A percentile compares a stretch with the other conserved stretches of the same genome.
These are phyloP conservation scores for Leucophenga maculata DNA, from an alignment of 2,888 invertebrate species.

Conservation along the genomic window DNA sequence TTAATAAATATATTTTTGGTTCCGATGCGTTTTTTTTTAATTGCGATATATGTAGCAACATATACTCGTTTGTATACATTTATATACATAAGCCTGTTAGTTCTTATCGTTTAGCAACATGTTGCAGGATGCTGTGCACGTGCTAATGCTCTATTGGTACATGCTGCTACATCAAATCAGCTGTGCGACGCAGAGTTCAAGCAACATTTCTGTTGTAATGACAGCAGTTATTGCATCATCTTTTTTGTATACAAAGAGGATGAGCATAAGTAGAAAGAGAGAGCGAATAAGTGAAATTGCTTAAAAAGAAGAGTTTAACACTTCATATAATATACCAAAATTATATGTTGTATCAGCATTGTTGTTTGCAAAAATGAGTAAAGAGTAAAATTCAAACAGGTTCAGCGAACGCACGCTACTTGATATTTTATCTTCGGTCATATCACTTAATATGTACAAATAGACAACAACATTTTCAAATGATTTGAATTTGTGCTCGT, in stretches of 20 bases:
- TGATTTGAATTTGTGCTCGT: too few species aligned
- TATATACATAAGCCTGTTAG: background rate
- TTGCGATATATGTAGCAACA: too few species aligned
- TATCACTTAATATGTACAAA: too few species aligned
- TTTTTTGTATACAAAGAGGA: slow-evolving; percentile 13
- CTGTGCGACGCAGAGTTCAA: slow-evolving; percentile 26
- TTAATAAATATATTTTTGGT: too few species aligned
- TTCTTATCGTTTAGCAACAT: slow-evolving; percentile 37
- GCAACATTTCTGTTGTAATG: slow-evolving; percentile 14
- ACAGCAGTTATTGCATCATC: slow-evolving; percentile 11
- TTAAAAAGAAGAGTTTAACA: slow-evolving; percentile 27
- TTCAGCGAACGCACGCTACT: too few species aligned
- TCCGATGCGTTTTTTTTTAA: too few species aligned
- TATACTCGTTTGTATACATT: too few species aligned
- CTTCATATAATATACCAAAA: slow-evolving; percentile 30
- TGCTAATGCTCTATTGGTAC: slow-evolving; percentile 54
- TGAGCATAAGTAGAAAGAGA: slow-evolving; percentile 15
- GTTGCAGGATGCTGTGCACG: slow-evolving; percentile 29
- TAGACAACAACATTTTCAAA: too few species aligned
- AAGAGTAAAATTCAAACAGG: slow-evolving; percentile 2
- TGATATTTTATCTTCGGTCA: too few species aligned
- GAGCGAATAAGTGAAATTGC: slow-evolving; percentile 21
- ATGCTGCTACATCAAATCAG: slow-evolving; percentile 59
- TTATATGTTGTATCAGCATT: slow-evolving; percentile 7
- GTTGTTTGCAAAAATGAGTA: slow-evolving; percentile 20